These are phyloP conservation scores for Drosophila ohnishii DNA, from an alignment of 1,140 invertebrate species.

Conservation along the genomic window DNA sequence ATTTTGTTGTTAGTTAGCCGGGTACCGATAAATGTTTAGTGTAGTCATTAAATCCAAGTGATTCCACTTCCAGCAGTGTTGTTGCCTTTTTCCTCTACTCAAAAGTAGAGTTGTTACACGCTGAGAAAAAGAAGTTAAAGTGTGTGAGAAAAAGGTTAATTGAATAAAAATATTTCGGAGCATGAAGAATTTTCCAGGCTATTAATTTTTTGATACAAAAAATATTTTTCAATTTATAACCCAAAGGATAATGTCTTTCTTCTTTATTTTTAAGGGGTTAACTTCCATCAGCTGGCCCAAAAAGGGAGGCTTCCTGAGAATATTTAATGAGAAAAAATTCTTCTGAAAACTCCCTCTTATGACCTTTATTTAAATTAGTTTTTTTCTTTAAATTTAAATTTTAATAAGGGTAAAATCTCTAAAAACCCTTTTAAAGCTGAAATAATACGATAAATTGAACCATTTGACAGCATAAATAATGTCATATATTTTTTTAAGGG, in stretches of 20 bases:
- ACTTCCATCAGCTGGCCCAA: neutral
- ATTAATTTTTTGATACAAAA: neutral
- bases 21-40: constrained; percentile 44
- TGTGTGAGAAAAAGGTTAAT: neutral
- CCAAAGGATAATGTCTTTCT: neutral
- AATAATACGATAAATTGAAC: neutral
- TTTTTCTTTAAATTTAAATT: neutral
- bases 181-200: neutral
- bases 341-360: neutral
- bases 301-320: neutral
- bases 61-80: constrained; percentile 10
- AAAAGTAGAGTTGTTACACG: constrained; percentile 8
- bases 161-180: too few relatives aligned
- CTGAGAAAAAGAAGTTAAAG: neutral
- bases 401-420: neutral
- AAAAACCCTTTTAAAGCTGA: neutral
- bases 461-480: neutral
- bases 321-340: constrained; percentile 2
- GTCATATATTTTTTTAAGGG: neutral
- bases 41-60: constrained; percentile 44
- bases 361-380: constrained; percentile 5
- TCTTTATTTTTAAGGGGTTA: neutral
- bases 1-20: constrained; percentile 54
- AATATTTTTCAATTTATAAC: neutral
- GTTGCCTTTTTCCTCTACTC: constrained; percentile 2